phyloP scores from a whole-genome alignment of 2,797 vertebrate species.

The Karalla daura region DNA sequence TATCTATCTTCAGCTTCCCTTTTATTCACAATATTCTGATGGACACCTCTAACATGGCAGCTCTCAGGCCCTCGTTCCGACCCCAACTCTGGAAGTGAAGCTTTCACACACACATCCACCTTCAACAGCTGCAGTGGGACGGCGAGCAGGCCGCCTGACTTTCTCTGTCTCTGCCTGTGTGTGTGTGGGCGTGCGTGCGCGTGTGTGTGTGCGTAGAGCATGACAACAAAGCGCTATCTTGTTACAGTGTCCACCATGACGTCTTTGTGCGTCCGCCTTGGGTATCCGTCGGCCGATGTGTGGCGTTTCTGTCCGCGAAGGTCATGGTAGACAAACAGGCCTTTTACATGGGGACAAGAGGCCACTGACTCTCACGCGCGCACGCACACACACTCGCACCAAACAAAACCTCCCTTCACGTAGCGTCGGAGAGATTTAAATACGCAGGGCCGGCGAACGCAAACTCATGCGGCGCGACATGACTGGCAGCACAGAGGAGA shows the following conservation, averaged over 20 bases:
- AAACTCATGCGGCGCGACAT: no score
- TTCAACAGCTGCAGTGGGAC: no score
- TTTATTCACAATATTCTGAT: no score
- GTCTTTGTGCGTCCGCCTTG: slow-evolving; percentile 6
- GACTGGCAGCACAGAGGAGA: no score
- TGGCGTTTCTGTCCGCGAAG: slow-evolving; percentile 37
- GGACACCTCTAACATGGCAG: no score
- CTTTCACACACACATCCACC: no score
- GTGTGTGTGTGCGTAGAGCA: background rate
- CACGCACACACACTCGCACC: background rate
- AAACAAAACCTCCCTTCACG: slow-evolving; percentile 23
- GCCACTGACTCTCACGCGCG: slow-evolving; percentile 23
- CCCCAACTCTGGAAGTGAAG: no score
- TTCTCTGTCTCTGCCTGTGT: no score
- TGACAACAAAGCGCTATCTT: slow-evolving; percentile 1
- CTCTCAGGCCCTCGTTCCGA: no score
- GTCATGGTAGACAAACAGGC: slow-evolving; percentile 63
- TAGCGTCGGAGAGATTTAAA: slow-evolving; percentile 6
- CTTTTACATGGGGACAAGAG: slow-evolving; percentile 62
- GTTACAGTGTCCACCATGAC: slow-evolving; percentile 5
- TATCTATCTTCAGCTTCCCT: no score
- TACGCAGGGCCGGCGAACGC: no score
- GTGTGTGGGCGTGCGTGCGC: background rate
- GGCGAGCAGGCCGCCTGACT: background rate
- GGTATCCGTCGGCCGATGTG: background rate